Evolutionary conservation across 2,888 invertebrate genomes (phyloP).

Genomic region (Patella depressa): DNA sequence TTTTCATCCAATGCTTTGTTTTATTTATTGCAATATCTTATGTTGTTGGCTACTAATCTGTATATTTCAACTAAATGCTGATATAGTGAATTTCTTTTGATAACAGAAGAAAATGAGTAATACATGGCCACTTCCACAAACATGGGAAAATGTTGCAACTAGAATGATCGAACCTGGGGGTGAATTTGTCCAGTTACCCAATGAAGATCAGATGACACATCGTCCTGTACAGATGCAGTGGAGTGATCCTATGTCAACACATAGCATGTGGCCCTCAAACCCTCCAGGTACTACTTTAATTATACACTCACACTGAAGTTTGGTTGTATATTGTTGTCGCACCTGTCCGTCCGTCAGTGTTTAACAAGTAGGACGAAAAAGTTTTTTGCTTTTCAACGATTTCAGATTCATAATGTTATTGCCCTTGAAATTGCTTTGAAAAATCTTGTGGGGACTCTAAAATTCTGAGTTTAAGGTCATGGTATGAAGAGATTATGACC

Average conservation of each 20-base stretch:
- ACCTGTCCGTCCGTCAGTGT: too few relatives aligned
- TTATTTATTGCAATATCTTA: not conserved
- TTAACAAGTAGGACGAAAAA: too few relatives aligned
- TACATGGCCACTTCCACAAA: slow-evolving; percentile 40
- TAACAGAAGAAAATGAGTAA: slow-evolving; percentile 32
- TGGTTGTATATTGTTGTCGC: too few relatives aligned
- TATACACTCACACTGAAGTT: not conserved
- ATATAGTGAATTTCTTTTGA: not conserved
- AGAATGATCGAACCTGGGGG: slow-evolving; percentile 14
- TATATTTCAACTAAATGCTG: not conserved
- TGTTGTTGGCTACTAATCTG: not conserved
- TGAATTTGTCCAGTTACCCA: slow-evolving; percentile 42
- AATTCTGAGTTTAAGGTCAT: too few relatives aligned
- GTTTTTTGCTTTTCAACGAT: too few relatives aligned
- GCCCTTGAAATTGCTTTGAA: too few relatives aligned
- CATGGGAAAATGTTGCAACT: slow-evolving; percentile 23
- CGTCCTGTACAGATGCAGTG: slow-evolving; percentile 63
- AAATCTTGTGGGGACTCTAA: too few relatives aligned
- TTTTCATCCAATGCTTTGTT: not conserved
- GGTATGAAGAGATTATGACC: too few relatives aligned
- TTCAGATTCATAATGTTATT: too few relatives aligned
- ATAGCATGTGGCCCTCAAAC: slow-evolving; percentile 50
- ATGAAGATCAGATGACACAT: slow-evolving; percentile 38
- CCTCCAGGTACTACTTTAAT: slow-evolving; percentile 5
- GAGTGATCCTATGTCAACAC: slow-evolving; percentile 62